phyloP scores from a whole-genome alignment of 2,113 vertebrate genomes.

The Labeo catla region DNA sequence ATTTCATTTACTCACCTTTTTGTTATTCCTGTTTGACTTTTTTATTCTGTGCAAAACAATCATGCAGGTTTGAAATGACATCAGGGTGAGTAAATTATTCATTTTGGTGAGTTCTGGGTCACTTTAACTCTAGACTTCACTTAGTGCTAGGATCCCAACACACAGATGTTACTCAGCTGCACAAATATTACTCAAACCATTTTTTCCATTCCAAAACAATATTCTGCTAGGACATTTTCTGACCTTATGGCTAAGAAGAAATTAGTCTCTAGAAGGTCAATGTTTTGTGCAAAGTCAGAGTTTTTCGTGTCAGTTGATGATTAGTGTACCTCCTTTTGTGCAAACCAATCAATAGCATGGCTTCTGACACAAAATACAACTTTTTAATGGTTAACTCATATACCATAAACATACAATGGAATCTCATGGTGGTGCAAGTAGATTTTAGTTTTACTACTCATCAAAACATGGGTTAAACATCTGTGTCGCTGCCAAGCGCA shows the following conservation, averaged over 20 bases:
- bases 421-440: neutral
- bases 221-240: neutral
- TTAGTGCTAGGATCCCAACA: too few species aligned
- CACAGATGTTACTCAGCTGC: neutral
- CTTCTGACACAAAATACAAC: conserved; percentile 21
- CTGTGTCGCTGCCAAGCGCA: neutral
- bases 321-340: neutral
- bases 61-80: too few species aligned
- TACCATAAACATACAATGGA: neutral
- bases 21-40: neutral
- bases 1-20: neutral
- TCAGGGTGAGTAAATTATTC: too few species aligned
- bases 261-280: neutral
- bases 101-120: too few species aligned
- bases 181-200: neutral
- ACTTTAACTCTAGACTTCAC: too few species aligned
- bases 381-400: neutral
- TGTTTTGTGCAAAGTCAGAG: neutral
- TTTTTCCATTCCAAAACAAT: neutral
- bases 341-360: conserved; percentile 10
- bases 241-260: neutral
- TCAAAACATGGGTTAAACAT: neutral
- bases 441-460: neutral
- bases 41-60: too few species aligned
- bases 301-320: neutral